phyloP scores from a whole-genome alignment of 2,797 vertebrate genomes.

The Pseudocheirus occidentalis region DNA sequence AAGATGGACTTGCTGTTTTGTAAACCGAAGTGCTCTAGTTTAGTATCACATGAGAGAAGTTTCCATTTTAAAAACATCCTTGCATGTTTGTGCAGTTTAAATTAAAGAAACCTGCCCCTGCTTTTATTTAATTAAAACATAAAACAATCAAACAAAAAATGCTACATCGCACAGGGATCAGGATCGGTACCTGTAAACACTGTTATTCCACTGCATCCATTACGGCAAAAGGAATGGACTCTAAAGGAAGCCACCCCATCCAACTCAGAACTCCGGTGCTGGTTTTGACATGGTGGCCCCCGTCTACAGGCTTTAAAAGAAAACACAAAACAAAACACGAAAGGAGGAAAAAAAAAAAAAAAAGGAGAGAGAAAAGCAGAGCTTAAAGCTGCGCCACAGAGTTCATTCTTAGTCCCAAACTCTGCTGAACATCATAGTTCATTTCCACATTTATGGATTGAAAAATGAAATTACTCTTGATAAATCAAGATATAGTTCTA shows the following conservation, averaged over 20 bases:
- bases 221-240: slow-evolving; percentile 85
- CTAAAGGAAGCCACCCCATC: slow-evolving; percentile 89
- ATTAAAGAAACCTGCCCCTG: slow-evolving; percentile 86
- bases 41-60: slow-evolving; percentile 85
- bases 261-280: slow-evolving; percentile 88
- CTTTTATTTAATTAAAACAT: slow-evolving; percentile 79
- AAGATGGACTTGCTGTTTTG: slow-evolving; percentile 82
- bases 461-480: slow-evolving; percentile 99
- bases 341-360: slow-evolving; percentile 52
- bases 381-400: slow-evolving; percentile 92
- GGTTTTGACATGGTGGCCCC: slow-evolving; percentile 87
- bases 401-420: slow-evolving; percentile 88
- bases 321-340: slow-evolving; percentile 66
- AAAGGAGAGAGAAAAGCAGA: slow-evolving; percentile 85
- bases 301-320: slow-evolving; percentile 84
- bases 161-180: slow-evolving; percentile 90
- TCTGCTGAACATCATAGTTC: slow-evolving; percentile 86
- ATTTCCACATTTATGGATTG: slow-evolving; percentile 91
- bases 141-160: slow-evolving; percentile 78
- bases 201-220: slow-evolving; percentile 90
- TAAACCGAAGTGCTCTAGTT: slow-evolving; percentile 89
- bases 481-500: slow-evolving; percentile 99
- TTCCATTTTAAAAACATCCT: slow-evolving; percentile 84
- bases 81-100: slow-evolving; percentile 88
- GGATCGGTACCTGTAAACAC: slow-evolving; percentile 94